Percentiles rank a stretch among this genome's conserved stretches.
These are phyloP conservation scores for Chiridota heheva DNA, from an alignment of 35 echinoderm and acorn worm genomes.

Conservation along the genomic window DNA sequence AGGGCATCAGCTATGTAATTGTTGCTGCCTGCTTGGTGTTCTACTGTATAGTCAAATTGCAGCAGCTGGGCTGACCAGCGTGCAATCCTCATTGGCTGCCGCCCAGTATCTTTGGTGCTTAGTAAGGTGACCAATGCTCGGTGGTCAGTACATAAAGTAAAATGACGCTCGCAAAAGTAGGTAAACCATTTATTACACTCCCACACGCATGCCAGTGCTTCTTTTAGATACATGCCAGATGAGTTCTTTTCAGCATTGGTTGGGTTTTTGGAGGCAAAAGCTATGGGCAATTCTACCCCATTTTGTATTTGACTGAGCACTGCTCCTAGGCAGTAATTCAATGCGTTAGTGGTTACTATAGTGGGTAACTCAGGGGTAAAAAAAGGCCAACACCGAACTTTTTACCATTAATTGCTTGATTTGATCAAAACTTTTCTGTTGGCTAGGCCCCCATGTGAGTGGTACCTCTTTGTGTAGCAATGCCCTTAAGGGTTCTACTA, in stretches of 20 bases:
- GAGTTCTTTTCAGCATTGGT: conserved; percentile 41
- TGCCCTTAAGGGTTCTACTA: conserved; percentile 34
- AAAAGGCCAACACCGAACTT: neutral
- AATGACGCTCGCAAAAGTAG: conserved; percentile 61
- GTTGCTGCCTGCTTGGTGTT: conserved; percentile 15
- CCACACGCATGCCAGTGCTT: conserved; percentile 61
- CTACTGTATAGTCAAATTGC: conserved; percentile 41
- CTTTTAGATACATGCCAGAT: conserved; percentile 29
- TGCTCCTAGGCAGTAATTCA: conserved; percentile 29
- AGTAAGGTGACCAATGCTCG: conserved; percentile 60
- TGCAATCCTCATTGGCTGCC: conserved; percentile 56
- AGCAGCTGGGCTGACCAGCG: conserved; percentile 45
- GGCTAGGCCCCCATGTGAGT: conserved; percentile 13
- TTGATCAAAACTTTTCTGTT: conserved; percentile 6
- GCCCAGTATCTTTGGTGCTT: conserved; percentile 44
- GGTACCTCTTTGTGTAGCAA: conserved; percentile 37
- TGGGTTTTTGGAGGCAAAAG: conserved; percentile 33
- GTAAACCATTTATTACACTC: conserved; percentile 56
- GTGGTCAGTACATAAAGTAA: conserved; percentile 76
- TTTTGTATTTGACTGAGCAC: conserved; percentile 44
- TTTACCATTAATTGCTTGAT: conserved; percentile 36
- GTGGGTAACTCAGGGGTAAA: conserved; percentile 14
- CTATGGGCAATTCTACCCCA: conserved; percentile 31
- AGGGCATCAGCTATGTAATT: conserved; percentile 55
- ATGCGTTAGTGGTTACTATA: conserved; percentile 54